Conservation (phyloP, 2,797 vertebrate genomes). For the Diplodus puntazzo region DNA sequence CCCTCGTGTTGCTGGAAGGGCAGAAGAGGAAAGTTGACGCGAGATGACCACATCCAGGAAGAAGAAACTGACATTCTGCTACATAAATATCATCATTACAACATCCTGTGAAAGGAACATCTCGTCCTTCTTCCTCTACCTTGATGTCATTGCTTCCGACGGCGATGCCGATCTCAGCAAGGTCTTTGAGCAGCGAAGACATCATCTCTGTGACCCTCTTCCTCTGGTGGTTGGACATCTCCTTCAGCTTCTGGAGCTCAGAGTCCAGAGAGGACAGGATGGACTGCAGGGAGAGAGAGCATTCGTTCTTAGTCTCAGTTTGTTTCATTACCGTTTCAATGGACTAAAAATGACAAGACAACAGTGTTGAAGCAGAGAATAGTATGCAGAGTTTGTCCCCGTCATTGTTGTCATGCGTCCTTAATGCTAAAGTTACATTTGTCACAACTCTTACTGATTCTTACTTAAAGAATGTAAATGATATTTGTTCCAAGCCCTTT, state of each 20-base stretch:
- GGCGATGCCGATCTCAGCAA: slow-evolving; percentile 96
- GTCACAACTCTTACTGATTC: too few relatives aligned
- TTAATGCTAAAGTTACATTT: background rate
- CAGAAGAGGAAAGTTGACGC: background rate
- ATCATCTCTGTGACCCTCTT: slow-evolving; percentile 98
- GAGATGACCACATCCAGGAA: background rate
- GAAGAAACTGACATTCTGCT: background rate
- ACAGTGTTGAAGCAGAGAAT: background rate
- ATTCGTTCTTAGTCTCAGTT: background rate
- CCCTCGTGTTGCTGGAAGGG: slow-evolving; percentile 91
- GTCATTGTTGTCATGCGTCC: background rate
- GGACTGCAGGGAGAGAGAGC: slow-evolving; percentile 78
- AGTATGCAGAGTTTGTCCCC: too few relatives aligned
- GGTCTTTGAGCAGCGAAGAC: slow-evolving; percentile 97
- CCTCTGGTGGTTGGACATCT: slow-evolving; percentile 99
- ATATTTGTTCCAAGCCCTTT: background rate
- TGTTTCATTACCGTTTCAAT: background rate
- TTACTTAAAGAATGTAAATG: too few relatives aligned
- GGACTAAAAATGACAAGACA: background rate
- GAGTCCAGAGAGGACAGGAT: slow-evolving; percentile 95
- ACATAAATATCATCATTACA: background rate
- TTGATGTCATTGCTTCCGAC: slow-evolving; percentile 98
- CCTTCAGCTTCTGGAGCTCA: slow-evolving; percentile 97
- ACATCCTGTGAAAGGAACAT: background rate
- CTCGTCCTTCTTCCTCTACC: slow-evolving; percentile 80